A percentile compares a stretch with the other conserved stretches of the same genome.
Evolutionary conservation across 2,113 vertebrate species (phyloP).

Genomic region (Danionella cerebrum): DNA sequence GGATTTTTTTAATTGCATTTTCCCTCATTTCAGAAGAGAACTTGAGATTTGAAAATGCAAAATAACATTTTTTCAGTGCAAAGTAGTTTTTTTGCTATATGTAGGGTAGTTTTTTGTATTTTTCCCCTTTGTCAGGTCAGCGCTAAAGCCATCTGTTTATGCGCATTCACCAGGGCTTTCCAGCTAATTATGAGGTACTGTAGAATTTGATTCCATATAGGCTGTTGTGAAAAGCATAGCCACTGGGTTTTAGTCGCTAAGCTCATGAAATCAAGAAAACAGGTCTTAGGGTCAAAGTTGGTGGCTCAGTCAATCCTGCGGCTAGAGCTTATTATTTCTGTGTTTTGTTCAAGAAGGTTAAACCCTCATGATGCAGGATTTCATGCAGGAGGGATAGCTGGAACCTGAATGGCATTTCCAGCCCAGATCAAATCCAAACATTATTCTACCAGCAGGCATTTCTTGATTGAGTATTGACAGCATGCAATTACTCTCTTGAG

Average conservation of each 20-base stretch:
- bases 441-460: constrained; percentile 43
- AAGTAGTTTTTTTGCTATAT: no score
- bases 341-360: not conserved
- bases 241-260: not conserved
- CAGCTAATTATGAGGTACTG: not conserved
- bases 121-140: not conserved
- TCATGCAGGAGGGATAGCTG: not conserved
- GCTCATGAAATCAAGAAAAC: not conserved
- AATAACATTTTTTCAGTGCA: not conserved
- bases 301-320: not conserved
- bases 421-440: constrained; percentile 41
- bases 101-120: not conserved
- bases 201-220: not conserved
- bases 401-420: constrained; percentile 36
- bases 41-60: not conserved
- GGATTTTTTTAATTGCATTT: constrained; percentile 24
- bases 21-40: constrained; percentile 32
- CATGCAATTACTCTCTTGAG: constrained; percentile 43
- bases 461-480: constrained; percentile 48
- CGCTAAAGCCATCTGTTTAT: not conserved
- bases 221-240: not conserved
- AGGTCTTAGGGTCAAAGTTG: not conserved
- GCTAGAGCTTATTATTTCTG: not conserved
- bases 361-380: not conserved
- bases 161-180: not conserved